Conservation (phyloP, 2,797 vertebrate genomes). For the Taenioides sp. region DNA sequence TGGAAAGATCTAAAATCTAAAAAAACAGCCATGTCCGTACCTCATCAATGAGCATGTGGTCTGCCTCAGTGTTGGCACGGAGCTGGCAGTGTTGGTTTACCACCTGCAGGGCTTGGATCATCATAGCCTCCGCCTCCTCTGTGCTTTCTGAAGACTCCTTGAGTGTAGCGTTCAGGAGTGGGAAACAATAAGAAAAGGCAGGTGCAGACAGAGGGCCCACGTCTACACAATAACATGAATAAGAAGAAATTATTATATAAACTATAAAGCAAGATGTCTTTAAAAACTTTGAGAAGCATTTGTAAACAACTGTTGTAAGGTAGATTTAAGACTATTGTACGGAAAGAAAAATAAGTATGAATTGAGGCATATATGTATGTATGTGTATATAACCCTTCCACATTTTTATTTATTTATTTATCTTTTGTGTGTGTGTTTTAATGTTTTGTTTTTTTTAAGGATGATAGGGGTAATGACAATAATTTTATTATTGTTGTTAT, state of each 20-base stretch:
- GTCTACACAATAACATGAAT: constrained; percentile 42
- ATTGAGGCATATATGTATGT: too few relatives aligned
- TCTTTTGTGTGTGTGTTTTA: too few relatives aligned
- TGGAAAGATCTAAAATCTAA: neutral
- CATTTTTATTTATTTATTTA: too few relatives aligned
- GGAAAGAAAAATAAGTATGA: too few relatives aligned
- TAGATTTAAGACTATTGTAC: too few relatives aligned
- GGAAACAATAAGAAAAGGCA: constrained; percentile 89
- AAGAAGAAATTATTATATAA: neutral
- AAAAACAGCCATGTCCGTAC: constrained; percentile 54
- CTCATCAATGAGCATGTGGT: constrained; percentile 83
- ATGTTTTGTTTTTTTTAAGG: too few relatives aligned
- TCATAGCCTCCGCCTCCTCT: constrained; percentile 83
- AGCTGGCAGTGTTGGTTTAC: constrained; percentile 87
- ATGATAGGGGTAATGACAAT: too few relatives aligned
- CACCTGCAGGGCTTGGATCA: constrained; percentile 87
- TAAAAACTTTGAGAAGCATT: neutral
- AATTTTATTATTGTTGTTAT: too few relatives aligned
- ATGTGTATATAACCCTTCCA: too few relatives aligned
- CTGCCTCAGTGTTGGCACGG: constrained; percentile 68
- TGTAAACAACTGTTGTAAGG: too few relatives aligned
- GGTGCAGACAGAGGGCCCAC: constrained; percentile 72
- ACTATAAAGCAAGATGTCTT: neutral
- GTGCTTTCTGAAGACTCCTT: constrained; percentile 79
- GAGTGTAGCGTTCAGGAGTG: constrained; percentile 88